Evolutionary conservation across 2,113 vertebrate species (phyloP).

Genomic region (Lichenostomus cassidix): DNA sequence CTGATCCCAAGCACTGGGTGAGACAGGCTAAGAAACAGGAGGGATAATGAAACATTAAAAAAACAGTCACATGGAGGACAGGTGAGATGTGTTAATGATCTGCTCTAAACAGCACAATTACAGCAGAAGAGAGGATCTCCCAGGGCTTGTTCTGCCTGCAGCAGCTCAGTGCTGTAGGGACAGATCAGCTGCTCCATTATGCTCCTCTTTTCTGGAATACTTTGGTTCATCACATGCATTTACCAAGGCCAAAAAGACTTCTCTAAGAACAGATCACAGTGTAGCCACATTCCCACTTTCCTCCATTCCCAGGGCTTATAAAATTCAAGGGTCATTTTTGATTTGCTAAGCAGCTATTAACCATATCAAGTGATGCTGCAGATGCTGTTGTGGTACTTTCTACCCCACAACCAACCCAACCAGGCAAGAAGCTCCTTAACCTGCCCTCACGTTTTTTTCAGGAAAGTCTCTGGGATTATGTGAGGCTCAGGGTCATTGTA

Average conservation of each 20-base stretch:
- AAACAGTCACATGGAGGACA: rapidly evolving
- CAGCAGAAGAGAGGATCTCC: not conserved
- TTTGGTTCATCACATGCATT: not conserved
- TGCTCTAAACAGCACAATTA: not conserved
- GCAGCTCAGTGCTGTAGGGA: not conserved
- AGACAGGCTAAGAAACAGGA: not conserved
- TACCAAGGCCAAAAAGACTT: not conserved
- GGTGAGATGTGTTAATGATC: not conserved
- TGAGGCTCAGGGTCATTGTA: not conserved
- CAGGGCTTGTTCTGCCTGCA: rapidly evolving
- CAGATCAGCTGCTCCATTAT: not conserved
- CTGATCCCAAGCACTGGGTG: not conserved
- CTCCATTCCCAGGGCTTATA: not conserved
- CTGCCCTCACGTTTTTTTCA: not conserved
- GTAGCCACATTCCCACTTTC: not conserved
- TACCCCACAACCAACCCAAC: not conserved
- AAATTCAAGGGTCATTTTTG: not conserved
- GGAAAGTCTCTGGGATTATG: not conserved
- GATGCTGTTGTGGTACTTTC: not conserved
- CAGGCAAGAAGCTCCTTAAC: not conserved
- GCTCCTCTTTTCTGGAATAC: not conserved
- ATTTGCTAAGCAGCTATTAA: not conserved
- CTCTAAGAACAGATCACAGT: not conserved
- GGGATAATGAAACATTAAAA: not conserved
- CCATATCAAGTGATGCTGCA: not conserved